Percentiles rank a stretch among this genome's conserved stretches.
These are phyloP conservation scores for Phthorimaea operculella DNA, from an alignment of 1,140 invertebrate genomes.

Conservation along the genomic window DNA sequence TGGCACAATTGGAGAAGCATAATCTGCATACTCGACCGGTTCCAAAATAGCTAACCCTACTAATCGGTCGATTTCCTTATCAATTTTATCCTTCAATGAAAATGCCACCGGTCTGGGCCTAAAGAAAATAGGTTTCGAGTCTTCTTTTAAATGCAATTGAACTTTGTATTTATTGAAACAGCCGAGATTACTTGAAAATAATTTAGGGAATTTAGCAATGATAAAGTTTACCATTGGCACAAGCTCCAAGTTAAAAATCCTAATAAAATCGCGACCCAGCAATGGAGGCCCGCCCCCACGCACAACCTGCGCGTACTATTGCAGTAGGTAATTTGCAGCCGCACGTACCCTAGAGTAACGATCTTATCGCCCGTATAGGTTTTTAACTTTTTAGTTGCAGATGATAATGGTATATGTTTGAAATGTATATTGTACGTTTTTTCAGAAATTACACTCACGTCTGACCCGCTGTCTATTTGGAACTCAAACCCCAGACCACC, in stretches of 20 bases:
- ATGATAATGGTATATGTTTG: not conserved
- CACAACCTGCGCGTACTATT: not conserved
- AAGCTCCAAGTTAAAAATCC: not conserved
- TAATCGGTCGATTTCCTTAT: slow-evolving; percentile 24
- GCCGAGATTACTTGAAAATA: not conserved
- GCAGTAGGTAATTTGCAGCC: not conserved
- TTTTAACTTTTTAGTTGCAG: not conserved
- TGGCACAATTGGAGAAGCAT: slow-evolving; percentile 48
- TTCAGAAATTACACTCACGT: not conserved
- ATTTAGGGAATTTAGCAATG: not conserved
- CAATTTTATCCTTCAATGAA: slow-evolving; percentile 18
- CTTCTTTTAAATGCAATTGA: not conserved
- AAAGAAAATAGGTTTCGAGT: not conserved
- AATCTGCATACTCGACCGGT: slow-evolving; percentile 36
- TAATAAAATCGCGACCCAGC: not conserved
- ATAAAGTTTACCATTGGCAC: not conserved
- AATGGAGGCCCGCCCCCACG: not conserved
- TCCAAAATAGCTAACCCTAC: slow-evolving; percentile 29
- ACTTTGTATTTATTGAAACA: not conserved
- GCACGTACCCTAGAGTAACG: not conserved
- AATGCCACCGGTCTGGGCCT: slow-evolving; percentile 19
- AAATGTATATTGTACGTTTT: not conserved
- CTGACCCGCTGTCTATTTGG: slow-evolving; percentile 4
- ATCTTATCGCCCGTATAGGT: not conserved
- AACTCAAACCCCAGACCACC: not conserved